Evolutionary conservation across 2,797 vertebrate genomes (phyloP).

Genomic region (Poeciliopsis infans): DNA sequence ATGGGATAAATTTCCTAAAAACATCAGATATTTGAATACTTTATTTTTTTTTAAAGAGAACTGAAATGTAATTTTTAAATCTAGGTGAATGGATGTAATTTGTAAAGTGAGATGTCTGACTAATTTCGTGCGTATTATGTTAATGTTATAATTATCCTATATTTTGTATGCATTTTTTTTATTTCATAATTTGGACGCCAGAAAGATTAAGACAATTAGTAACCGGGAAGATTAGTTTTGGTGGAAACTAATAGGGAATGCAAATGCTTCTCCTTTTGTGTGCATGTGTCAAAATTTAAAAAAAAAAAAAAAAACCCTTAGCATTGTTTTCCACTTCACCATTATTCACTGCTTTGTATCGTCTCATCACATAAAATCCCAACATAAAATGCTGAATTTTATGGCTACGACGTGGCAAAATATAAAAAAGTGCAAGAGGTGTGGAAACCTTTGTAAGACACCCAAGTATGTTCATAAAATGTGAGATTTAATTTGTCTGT

Average conservation of each 20-base stretch:
- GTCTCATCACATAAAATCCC: neutral
- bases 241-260: neutral
- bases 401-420: neutral
- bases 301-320: neutral
- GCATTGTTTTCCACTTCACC: neutral
- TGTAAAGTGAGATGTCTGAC: too few species aligned
- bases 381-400: neutral
- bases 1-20: too few species aligned
- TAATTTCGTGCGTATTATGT: too few species aligned
- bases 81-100: too few species aligned
- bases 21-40: too few species aligned
- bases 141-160: too few species aligned
- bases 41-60: too few species aligned
- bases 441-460: neutral
- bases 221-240: neutral
- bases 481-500: neutral
- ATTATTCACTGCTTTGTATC: neutral
- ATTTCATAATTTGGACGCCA: neutral
- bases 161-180: too few species aligned
- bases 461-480: neutral
- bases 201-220: neutral
- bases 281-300: neutral
- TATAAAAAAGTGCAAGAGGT: neutral
- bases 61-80: too few species aligned
- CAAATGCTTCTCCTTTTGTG: neutral